Evolutionary conservation across 1,140 invertebrate species (phyloP), one percentile per base, ranked within the genome.

Genomic region (Dinothrombium tinctorium): DNA sequence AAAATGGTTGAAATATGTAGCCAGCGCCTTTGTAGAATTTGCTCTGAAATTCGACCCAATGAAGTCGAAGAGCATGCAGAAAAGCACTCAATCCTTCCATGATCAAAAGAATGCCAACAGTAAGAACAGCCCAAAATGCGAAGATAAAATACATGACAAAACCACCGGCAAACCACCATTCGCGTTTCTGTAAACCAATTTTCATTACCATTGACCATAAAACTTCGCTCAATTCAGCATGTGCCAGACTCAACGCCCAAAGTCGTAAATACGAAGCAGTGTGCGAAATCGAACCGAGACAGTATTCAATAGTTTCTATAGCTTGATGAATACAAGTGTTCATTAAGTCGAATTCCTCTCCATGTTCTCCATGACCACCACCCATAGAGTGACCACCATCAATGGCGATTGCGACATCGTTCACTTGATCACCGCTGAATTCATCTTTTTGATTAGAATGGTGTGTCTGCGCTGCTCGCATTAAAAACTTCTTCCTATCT

Each of bases 21-120:
- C 61, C 61, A 36, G 51, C 44, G 9, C 60, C 61, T 17, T 37
- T 37, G 40, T 61, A 64, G 44, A 63, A 63, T 47, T 63, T 63
- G 24, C 54, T 58, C 47, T 70, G 69, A 56, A 73, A 73, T 56
- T 73, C 71, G 44, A 73, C 70, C 90, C 90, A 98, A 61, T 98
- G 92, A 44, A 98, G 67, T 68, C 89, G 78, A 41, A 96, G 69
- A 2, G 87, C 90, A 56, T 96, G 90, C 41, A 96, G 67, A 64
- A 96, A 96, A 33, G 90, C 90, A 22, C 86, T 94, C 1, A 96
- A 63, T 3, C 90, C 90, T 67, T 96, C 89, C 89, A 95, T 87
- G 56, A 84, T 60, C 41, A 94, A 71, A 46, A 95, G 64, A 62
- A 89, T 75, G 53, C 72, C 72, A 33, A 95, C 56, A 5, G 83